Conservation (phyloP, 2,797 vertebrate species). For the Amphiprion clarkii region DNA sequence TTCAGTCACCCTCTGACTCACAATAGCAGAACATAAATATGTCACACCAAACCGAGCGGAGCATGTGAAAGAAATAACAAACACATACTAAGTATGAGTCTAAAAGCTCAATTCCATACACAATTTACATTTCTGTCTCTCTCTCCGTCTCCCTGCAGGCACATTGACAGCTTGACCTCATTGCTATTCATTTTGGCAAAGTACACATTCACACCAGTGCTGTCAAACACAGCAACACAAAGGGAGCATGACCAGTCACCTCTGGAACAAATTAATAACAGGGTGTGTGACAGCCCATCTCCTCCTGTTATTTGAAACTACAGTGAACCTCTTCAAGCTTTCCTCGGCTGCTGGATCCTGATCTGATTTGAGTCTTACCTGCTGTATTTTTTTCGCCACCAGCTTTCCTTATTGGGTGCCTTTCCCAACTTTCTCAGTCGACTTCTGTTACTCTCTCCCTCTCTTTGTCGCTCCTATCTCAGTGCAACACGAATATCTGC, state of each 20-base stretch:
- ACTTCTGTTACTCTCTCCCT: neutral
- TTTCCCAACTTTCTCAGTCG: neutral
- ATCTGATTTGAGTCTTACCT: neutral
- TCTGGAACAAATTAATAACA: constrained; percentile 31
- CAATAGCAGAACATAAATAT: neutral
- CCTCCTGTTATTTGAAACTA: constrained; percentile 4
- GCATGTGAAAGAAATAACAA: neutral
- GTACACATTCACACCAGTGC: neutral
- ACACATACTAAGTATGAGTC: neutral
- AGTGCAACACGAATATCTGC: neutral
- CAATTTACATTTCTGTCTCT: neutral
- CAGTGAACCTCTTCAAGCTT: neutral
- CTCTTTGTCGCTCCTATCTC: too few relatives aligned
- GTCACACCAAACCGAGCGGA: neutral
- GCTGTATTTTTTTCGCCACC: neutral
- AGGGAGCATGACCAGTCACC: neutral
- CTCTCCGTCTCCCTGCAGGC: neutral
- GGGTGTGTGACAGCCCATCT: constrained; percentile 6
- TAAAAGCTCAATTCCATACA: neutral
- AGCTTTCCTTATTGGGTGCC: too few relatives aligned
- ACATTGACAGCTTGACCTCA: neutral
- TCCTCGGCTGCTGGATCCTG: constrained; percentile 1
- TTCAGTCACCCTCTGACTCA: neutral
- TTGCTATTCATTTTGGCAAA: neutral
- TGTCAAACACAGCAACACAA: neutral